Base-by-base conservation (phyloP, 2,113 vertebrate species). In the Gadus macrocephalus region DNA sequence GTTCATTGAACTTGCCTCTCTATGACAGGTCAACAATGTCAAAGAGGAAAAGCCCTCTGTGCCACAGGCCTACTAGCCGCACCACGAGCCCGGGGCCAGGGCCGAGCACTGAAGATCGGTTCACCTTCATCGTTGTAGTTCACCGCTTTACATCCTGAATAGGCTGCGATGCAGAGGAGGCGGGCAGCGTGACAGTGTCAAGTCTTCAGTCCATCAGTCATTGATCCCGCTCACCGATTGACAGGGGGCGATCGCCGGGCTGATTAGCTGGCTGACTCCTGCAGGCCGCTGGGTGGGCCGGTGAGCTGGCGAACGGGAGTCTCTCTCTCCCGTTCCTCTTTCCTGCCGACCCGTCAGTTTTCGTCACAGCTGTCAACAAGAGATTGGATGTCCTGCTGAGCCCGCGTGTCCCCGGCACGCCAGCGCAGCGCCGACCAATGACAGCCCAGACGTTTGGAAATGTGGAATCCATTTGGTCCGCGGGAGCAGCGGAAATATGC, bases 391-490 rank as follows among this genome's bases (percentile, higher is more conserved):
- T 90, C 93, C 93, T 83, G 93, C 93, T 92, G 94, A 88, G 93
- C 89, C 93, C 93, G 42, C 92, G 73, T 81, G 82, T 80, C 76
- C 81, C 89, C 92, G 88, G 93, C 91, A 89, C 93, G 91, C 91
- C 92, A 69, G 75, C 93, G 75, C 93, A 91, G 94, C 93, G 93
- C 87, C 92, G 91, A 94, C 89, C 91, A 89, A 90, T 92, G 92
- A 93, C 92, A 90, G 93, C 92, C 91, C 92, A 84, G 92, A 91
- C 90, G 90, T 93, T 92, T 94, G 77, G 78, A 81, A 94, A 95
- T 94, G 92, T 95, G 95, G 94, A 94, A 93, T 92, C 92, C 90
- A 95, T 96, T 62, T 94, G 94, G 93, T 91, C 93, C 93, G 90
- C 91, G 93, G 92, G 93, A 93, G 90, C 55, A 67, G 69, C 74